A percentile compares a stretch with the other conserved stretches of the same genome.
phyloP scores from a whole-genome alignment of 2,797 vertebrate genomes.

The Dryobates pubescens region DNA sequence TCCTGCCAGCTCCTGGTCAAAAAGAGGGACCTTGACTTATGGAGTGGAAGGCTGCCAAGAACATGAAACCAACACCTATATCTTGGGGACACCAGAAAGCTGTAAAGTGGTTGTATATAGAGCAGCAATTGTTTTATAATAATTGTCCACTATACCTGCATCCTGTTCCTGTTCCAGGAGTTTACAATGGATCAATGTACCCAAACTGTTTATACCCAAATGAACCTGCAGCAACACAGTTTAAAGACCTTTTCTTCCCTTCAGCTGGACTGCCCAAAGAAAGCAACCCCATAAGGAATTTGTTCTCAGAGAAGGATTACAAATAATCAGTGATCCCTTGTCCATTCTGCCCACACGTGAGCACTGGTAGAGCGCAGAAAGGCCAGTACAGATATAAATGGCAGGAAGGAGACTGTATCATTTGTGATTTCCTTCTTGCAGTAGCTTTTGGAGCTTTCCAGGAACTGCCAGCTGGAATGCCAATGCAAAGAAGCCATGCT shows the following conservation, averaged over 20 bases:
- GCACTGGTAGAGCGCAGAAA: not conserved
- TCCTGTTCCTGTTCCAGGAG: conserved; percentile 70
- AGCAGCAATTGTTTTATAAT: conserved; percentile 53
- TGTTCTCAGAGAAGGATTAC: not conserved
- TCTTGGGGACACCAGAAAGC: conserved; percentile 28
- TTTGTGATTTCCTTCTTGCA: not conserved
- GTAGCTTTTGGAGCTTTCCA: conserved; percentile 47
- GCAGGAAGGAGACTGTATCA: not conserved
- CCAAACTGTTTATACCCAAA: conserved; percentile 19
- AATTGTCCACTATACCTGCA: conserved; percentile 54
- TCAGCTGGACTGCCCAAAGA: not conserved
- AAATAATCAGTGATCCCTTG: not conserved
- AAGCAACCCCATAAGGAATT: not conserved
- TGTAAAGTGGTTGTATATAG: conserved; percentile 47
- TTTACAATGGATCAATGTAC: conserved; percentile 60
- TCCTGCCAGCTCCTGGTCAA: not conserved
- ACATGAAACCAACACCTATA: conserved; percentile 26
- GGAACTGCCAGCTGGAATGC: conserved; percentile 46
- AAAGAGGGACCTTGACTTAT: not conserved
- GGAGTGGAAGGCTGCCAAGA: conserved; percentile 44
- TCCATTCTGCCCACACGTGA: fast-evolving
- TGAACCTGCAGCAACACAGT: not conserved
- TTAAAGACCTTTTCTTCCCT: conserved; percentile 6
- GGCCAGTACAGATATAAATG: not conserved
- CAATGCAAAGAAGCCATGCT: not conserved